These are phyloP conservation scores for Phaedon cochleariae DNA, from an alignment of 2,888 invertebrate species.

Conservation along the genomic window DNA sequence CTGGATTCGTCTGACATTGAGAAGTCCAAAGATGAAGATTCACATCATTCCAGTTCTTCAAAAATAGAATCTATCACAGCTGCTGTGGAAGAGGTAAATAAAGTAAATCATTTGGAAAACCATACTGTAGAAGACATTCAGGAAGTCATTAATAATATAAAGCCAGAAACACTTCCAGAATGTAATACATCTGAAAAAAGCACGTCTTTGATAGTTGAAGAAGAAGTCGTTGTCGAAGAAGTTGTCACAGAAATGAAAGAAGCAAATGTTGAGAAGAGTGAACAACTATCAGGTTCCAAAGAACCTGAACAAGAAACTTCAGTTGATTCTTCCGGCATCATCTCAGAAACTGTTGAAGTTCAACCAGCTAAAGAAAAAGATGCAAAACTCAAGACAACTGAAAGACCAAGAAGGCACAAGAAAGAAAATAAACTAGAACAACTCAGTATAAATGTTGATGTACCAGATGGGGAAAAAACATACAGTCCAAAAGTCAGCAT, in stretches of 20 bases:
- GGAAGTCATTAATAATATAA: too few relatives aligned
- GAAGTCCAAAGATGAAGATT: not conserved
- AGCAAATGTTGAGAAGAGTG: not conserved
- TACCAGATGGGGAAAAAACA: slow-evolving; percentile 47
- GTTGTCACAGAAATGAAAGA: not conserved
- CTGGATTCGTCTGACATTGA: not conserved
- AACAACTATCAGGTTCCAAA: not conserved
- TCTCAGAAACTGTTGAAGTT: not conserved
- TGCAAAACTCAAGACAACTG: slow-evolving; percentile 24
- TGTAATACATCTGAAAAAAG: not conserved
- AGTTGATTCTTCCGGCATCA: slow-evolving; percentile 9
- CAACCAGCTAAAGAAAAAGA: slow-evolving; percentile 19
- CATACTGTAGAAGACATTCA: not conserved
- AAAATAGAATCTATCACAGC: not conserved
- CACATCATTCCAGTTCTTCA: not conserved
- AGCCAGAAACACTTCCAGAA: too few relatives aligned
- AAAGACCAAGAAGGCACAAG: slow-evolving; percentile 34
- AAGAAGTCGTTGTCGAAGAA: not conserved
- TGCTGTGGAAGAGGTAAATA: not conserved
- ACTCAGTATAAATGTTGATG: slow-evolving; percentile 48
- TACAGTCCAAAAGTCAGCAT: slow-evolving; percentile 60
- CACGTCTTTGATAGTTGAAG: not conserved
- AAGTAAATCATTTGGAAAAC: not conserved
- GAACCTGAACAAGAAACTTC: slow-evolving; percentile 14
- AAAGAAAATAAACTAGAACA: slow-evolving; percentile 38